Conservation (phyloP, 2,888 invertebrate genomes). For the Venustoraphidia nigricollis region DNA sequence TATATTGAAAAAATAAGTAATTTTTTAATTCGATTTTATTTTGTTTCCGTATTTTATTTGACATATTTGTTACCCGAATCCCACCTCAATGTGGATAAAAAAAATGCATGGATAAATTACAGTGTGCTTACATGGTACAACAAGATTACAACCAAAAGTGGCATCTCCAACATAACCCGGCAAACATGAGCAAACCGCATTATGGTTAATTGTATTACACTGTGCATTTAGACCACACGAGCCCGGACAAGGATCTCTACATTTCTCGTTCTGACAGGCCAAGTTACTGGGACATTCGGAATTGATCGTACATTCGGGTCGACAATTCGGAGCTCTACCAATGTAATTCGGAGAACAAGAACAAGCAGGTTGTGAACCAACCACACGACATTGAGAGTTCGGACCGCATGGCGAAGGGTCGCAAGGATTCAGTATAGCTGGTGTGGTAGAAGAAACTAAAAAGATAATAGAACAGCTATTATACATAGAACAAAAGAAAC, state of each 20-base stretch:
- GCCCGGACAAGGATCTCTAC: constrained; percentile 70
- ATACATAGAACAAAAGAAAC: constrained; percentile 7
- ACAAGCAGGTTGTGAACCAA: constrained; percentile 71
- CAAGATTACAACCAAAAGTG: constrained; percentile 33
- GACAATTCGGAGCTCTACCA: constrained; percentile 73
- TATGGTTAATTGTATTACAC: constrained; percentile 74
- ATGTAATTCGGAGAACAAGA: constrained; percentile 66
- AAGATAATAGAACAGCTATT: background rate
- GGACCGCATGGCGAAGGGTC: constrained; percentile 71
- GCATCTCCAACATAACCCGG: constrained; percentile 75
- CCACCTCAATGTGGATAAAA: too few species aligned
- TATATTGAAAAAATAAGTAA: too few species aligned
- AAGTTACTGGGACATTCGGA: constrained; percentile 70
- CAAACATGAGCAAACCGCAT: constrained; percentile 64
- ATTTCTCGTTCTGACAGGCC: constrained; percentile 67
- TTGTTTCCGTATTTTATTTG: too few species aligned
- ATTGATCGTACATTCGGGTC: constrained; percentile 67
- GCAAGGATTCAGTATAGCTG: constrained; percentile 46
- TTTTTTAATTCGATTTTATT: too few species aligned
- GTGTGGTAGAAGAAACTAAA: constrained; percentile 18
- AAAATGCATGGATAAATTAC: too few species aligned
- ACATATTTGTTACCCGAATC: too few species aligned
- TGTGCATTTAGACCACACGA: constrained; percentile 65
- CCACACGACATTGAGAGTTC: constrained; percentile 64
- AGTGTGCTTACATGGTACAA: too few species aligned